Percentiles rank a stretch among this genome's conserved stretches.
These are phyloP conservation scores for Edolisoma coerulescens DNA, from an alignment of 2,113 vertebrate species.

Conservation along the genomic window DNA sequence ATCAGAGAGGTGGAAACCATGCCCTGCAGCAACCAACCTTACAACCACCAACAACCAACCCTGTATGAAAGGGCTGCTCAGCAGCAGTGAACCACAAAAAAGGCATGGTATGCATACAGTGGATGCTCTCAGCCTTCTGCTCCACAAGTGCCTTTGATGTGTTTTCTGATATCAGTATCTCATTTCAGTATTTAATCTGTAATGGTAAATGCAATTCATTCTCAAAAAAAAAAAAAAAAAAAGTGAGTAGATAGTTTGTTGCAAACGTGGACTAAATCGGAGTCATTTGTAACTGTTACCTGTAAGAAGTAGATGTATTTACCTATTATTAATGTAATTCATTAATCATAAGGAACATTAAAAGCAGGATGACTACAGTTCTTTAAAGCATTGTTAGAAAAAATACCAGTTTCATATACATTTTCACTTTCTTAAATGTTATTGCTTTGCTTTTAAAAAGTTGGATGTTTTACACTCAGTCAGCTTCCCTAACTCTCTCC, in stretches of 20 bases:
- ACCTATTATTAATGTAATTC: neutral
- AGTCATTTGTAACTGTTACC: neutral
- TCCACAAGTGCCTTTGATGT: neutral
- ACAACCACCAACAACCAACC: neutral
- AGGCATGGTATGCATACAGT: neutral
- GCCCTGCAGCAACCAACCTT: neutral
- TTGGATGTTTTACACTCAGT: neutral
- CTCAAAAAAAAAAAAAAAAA: neutral
- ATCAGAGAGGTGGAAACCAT: neutral
- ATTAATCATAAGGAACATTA: neutral
- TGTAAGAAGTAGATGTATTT: neutral
- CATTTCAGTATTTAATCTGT: neutral
- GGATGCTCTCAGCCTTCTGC: neutral
- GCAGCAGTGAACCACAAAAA: neutral
- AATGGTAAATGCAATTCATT: neutral
- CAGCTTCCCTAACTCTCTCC: neutral
- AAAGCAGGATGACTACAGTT: neutral
- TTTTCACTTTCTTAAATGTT: neutral
- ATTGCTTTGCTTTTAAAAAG: neutral
- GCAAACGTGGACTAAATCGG: neutral
- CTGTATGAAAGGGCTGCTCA: neutral
- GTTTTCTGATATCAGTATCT: neutral
- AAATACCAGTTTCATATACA: neutral
- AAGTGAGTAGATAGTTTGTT: neutral
- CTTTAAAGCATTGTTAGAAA: neutral